phyloP scores from a whole-genome alignment of 2,113 vertebrate genomes.

The Diglossa brunneiventris region DNA sequence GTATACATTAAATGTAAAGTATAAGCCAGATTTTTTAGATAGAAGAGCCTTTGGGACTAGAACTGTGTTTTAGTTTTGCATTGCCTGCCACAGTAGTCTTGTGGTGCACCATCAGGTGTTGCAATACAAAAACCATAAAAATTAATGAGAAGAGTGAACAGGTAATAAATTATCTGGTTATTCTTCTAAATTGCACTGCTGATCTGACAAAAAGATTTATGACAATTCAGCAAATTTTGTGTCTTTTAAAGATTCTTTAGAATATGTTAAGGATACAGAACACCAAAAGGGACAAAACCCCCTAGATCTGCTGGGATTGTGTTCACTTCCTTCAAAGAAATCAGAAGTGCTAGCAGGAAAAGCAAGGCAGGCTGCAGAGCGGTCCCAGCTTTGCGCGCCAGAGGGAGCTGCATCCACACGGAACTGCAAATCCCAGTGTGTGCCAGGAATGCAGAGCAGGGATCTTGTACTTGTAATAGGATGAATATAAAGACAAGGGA shows the following conservation, averaged over 20 bases:
- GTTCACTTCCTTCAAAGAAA: background rate
- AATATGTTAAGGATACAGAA: background rate
- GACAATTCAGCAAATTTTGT: background rate
- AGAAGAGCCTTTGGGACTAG: background rate
- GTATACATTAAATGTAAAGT: background rate
- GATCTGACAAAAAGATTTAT: background rate
- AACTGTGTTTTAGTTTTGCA: background rate
- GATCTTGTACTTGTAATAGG: background rate
- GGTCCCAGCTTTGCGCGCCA: background rate
- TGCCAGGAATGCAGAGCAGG: background rate
- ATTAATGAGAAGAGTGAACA: background rate
- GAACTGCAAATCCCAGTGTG: background rate
- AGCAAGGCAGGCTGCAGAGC: background rate
- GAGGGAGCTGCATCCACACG: conserved; percentile 42
- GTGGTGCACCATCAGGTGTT: background rate
- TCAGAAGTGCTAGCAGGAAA: rapidly evolving
- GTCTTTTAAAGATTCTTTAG: background rate
- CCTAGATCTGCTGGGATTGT: background rate
- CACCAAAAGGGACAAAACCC: background rate
- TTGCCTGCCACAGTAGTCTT: background rate
- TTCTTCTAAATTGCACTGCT: background rate
- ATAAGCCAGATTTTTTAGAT: background rate
- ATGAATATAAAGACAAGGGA: background rate
- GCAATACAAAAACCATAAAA: background rate
- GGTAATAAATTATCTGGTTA: background rate